Conservation (phyloP, 2,888 invertebrate genomes). For the Girardia tigrina region DNA sequence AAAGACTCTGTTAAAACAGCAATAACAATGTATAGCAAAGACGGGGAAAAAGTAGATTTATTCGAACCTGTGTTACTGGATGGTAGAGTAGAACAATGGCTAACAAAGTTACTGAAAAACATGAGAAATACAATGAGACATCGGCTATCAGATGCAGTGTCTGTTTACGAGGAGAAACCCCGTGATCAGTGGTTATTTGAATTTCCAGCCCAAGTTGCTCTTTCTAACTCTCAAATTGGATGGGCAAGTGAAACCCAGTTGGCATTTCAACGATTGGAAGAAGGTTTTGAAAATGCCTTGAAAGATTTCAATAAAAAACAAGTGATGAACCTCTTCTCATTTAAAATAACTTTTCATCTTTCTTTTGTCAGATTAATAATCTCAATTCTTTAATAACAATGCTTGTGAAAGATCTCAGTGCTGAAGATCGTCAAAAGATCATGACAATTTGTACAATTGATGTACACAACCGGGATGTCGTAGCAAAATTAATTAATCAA, state of each 20-base stretch:
- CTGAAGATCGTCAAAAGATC: conserved; percentile 82
- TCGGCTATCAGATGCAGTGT: conserved; percentile 70
- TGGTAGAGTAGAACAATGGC: conserved; percentile 79
- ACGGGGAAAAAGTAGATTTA: conserved; percentile 77
- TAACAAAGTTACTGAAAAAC: conserved; percentile 68
- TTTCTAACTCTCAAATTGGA: conserved; percentile 90
- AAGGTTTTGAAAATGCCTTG: conserved; percentile 85
- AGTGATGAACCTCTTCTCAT: conserved; percentile 38
- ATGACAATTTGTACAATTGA: conserved; percentile 87
- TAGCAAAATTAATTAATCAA: conserved; percentile 74
- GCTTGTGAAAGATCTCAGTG: conserved; percentile 70
- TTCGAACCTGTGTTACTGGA: conserved; percentile 61
- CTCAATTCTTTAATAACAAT: conserved; percentile 73
- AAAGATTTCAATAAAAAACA: conserved; percentile 68
- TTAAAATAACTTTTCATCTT: background rate
- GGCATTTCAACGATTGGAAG: conserved; percentile 73
- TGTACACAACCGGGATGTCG: conserved; percentile 87
- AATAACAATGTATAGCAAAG: conserved; percentile 76
- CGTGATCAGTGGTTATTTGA: conserved; percentile 91
- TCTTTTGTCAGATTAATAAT: conserved; percentile 39
- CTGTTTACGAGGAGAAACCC: conserved; percentile 79
- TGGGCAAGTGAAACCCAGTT: conserved; percentile 87
- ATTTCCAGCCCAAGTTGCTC: conserved; percentile 79
- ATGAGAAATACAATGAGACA: conserved; percentile 70
- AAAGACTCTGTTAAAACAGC: conserved; percentile 53